phyloP scores from a whole-genome alignment of 2,113 vertebrate species.

The Plotosus lineatus region DNA sequence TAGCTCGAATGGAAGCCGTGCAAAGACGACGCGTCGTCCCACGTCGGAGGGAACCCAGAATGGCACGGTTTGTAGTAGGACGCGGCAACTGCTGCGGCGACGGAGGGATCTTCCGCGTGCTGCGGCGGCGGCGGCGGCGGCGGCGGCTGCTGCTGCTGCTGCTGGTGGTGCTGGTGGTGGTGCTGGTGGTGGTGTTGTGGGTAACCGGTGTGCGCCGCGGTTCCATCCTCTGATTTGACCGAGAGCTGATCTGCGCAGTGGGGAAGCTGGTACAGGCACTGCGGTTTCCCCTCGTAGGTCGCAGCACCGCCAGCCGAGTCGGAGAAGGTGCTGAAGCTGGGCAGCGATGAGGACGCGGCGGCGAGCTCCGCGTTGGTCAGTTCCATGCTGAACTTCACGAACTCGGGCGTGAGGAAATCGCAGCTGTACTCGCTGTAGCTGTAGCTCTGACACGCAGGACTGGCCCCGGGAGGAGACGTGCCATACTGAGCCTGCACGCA shows the following conservation, averaged over 20 bases:
- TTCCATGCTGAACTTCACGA: conserved; percentile 99
- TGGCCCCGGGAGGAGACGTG: conserved; percentile 96
- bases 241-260: conserved; percentile 83
- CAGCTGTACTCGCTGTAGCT: conserved; percentile 90
- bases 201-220: conserved; percentile 53
- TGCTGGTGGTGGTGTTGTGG: conserved; percentile 64
- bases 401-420: conserved; percentile 96
- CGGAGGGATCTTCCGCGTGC: conserved; percentile 84
- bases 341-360: conserved; percentile 84
- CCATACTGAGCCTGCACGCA: conserved; percentile 97
- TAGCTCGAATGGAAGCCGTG: conserved; percentile 91
- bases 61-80: conserved; percentile 89
- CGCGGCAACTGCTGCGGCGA: conserved; percentile 79
- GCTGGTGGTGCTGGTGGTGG: background rate
- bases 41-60: conserved; percentile 75
- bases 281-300: conserved; percentile 91
- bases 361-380: conserved; percentile 95
- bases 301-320: conserved; percentile 77
- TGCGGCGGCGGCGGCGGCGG: background rate
- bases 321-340: conserved; percentile 86
- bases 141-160: background rate
- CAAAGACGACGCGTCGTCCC: conserved; percentile 88
- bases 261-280: conserved; percentile 94
- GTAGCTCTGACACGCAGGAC: conserved; percentile 91
- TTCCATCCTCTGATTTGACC: conserved; percentile 92